Conservation (phyloP, 1,140 invertebrate species). For the Aphidius gifuensis region DNA sequence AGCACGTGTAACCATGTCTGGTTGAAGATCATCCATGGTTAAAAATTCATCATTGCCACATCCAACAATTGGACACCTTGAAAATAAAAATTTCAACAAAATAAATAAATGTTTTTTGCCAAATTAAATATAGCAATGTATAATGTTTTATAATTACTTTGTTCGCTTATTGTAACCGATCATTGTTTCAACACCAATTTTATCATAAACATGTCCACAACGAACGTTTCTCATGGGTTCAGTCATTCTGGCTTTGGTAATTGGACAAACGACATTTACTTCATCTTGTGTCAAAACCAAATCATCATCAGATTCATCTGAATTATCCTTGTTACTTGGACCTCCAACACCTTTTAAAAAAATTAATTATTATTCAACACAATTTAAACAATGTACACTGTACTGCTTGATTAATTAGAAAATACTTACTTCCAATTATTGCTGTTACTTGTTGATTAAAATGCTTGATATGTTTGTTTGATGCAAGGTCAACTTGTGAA, state of each 20-base stretch:
- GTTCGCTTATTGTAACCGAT: conserved; percentile 46
- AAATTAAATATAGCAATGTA: not conserved
- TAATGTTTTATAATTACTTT: conserved; percentile 37
- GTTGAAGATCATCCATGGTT: conserved; percentile 27
- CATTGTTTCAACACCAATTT: conserved; percentile 45
- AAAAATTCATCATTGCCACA: conserved; percentile 41
- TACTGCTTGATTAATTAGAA: not conserved
- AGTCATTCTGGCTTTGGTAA: conserved; percentile 55
- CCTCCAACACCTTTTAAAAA: not conserved
- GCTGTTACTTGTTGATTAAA: not conserved
- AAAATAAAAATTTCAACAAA: conserved; percentile 13
- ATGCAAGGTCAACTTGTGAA: not conserved
- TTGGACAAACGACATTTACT: conserved; percentile 55
- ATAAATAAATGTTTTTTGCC: not conserved
- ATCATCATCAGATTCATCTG: conserved; percentile 33
- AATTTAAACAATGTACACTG: not conserved
- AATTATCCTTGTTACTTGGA: not conserved
- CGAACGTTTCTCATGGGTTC: conserved; percentile 57
- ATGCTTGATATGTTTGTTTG: not conserved
- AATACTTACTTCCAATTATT: not conserved
- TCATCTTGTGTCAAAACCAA: conserved; percentile 31
- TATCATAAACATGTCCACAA: conserved; percentile 60
- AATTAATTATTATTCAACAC: not conserved
- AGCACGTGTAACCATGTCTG: conserved; percentile 36
- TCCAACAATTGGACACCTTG: conserved; percentile 47